Evolutionary conservation across 2,113 vertebrate genomes (phyloP).

Genomic region (Ameiurus melas): DNA sequence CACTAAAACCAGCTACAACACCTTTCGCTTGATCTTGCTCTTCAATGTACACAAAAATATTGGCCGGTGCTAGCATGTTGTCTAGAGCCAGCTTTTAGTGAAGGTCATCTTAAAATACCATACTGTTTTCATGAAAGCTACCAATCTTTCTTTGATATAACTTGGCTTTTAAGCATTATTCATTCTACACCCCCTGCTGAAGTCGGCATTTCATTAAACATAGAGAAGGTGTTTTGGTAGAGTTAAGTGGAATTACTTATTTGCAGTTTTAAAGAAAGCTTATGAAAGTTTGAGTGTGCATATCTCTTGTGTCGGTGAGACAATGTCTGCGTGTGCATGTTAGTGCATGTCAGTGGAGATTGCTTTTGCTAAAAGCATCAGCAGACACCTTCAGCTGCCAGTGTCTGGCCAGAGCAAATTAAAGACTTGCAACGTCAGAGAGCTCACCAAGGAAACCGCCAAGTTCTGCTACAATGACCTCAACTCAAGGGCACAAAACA

Average conservation of each 20-base stretch:
- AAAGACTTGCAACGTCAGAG: slow-evolving; percentile 37
- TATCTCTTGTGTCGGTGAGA: neutral
- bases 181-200: neutral
- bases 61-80: neutral
- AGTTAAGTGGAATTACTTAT: neutral
- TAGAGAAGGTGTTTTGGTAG: neutral
- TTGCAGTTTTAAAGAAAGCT: neutral
- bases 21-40: neutral
- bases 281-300: neutral
- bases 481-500: neutral
- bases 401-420: slow-evolving; percentile 44
- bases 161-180: neutral
- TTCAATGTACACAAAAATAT: slow-evolving; percentile 7
- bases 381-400: slow-evolving; percentile 32
- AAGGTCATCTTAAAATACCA: slow-evolving; percentile 17
- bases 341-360: slow-evolving; percentile 28
- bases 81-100: neutral
- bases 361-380: slow-evolving; percentile 41
- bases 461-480: slow-evolving; percentile 1
- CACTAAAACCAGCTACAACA: neutral
- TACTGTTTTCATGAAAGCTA: neutral
- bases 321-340: neutral
- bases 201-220: neutral
- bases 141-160: neutral
- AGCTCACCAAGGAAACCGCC: slow-evolving; percentile 33